Base-by-base conservation (phyloP, 2,113 vertebrate genomes). In the Seriola quinqueradiata region DNA sequence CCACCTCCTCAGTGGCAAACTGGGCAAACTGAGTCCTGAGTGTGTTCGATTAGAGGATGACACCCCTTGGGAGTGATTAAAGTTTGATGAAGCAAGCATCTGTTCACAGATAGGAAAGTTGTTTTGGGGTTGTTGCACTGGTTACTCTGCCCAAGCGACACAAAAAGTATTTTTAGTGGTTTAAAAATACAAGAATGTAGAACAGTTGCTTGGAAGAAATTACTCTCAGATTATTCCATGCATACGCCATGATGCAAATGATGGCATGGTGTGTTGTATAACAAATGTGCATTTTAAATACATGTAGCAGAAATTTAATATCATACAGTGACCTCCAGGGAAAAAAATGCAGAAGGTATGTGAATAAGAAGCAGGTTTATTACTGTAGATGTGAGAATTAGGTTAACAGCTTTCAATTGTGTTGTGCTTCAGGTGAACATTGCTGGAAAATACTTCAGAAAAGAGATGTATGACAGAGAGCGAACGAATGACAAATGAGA, bases 1-100 rank as follows among this genome's bases (percentile, higher is more conserved):
- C 52, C 70, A 50, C 64, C 69, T 70, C 79, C 77, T 85, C 69
- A 16, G 72, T 82, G 74, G 78, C 72, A 76, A 78, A 90, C 54
- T 75, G 81, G 71, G 75, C 71, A 59, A 28, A 28, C 28, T 28
- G 63, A 72, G 44, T 55, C 63, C 77, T 42, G 80, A 81, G 75
- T 74, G 65, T 48, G 55, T 90, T 92, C 44, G 80, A 90, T 87
- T 64, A 70, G 73, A 86, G 80, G 67, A 83, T 23, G 50, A 69
- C 77, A 79, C 61, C 86, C 67, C 86, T 84, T 58, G 85, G 85
- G 84, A 78, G 68, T 77, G 86, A 92, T 90, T 82, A 73, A 87
- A 90, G 65, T 91, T 89, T 86, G 82, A 92, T 84, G 81, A 86
- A 83, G 80, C 75, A 71, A 76, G 75, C 50, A 79, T 86, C 87